phyloP scores from a whole-genome alignment of 2,888 invertebrate species.

The Drosophila fulvimacula region DNA sequence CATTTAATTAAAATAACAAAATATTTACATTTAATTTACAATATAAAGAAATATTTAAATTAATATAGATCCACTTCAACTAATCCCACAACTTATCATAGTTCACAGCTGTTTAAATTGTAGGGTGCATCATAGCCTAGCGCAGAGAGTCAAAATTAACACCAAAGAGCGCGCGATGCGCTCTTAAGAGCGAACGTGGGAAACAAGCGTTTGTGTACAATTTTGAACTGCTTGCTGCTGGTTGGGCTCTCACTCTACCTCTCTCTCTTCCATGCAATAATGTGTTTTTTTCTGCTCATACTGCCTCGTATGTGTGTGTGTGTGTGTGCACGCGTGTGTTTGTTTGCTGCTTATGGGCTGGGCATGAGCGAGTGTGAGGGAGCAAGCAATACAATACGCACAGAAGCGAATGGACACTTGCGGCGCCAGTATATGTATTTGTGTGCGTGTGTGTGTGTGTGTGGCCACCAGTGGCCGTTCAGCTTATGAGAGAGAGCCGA shows the following conservation, averaged over 20 bases:
- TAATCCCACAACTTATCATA: not conserved
- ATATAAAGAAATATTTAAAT: not conserved
- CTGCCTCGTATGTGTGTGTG: not conserved
- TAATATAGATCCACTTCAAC: not conserved
- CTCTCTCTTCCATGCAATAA: not conserved
- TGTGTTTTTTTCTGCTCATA: not conserved
- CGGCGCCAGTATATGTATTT: slow-evolving; percentile 36
- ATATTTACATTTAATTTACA: not conserved
- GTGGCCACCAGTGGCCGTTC: slow-evolving; percentile 27
- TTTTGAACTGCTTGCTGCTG: slow-evolving; percentile 54
- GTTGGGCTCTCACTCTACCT: slow-evolving; percentile 19
- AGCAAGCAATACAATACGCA: slow-evolving; percentile 68
- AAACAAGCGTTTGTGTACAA: slow-evolving; percentile 5
- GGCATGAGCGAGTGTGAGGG: slow-evolving; percentile 58
- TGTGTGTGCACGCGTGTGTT: slow-evolving; percentile 8
- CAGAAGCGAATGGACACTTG: slow-evolving; percentile 71
- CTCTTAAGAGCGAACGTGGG: slow-evolving; percentile 30
- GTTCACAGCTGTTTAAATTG: not conserved
- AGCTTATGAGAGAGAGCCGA: slow-evolving; percentile 18
- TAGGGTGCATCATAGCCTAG: slow-evolving; percentile 5
- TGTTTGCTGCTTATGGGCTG: slow-evolving; percentile 52
- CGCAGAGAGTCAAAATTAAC: slow-evolving; percentile 8
- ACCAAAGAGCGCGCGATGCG: slow-evolving; percentile 12
- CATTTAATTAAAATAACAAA: not conserved
- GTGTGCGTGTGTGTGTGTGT: slow-evolving; percentile 11